A percentile compares a stretch with the other conserved stretches of the same genome.
phyloP scores from a whole-genome alignment of 2,113 vertebrate species.

The Arothron firmamentum region DNA sequence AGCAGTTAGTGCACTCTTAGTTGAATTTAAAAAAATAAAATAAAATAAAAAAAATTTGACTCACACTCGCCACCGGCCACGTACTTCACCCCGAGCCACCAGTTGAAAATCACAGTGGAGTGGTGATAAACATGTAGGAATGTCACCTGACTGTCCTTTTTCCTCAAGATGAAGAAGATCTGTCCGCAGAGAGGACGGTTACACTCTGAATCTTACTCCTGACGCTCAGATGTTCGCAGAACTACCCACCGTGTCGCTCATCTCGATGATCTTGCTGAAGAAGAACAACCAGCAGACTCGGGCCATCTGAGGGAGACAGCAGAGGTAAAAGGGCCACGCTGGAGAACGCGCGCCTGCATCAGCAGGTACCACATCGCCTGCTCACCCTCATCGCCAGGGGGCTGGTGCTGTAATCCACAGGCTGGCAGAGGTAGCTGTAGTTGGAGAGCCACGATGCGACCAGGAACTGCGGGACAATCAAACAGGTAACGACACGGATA shows the following conservation, averaged over 20 bases:
- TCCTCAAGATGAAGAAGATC: constrained; percentile 81
- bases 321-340: background rate
- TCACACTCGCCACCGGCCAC: constrained; percentile 81
- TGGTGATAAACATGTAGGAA: constrained; percentile 85
- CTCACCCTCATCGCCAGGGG: constrained; percentile 73
- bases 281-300: constrained; percentile 77
- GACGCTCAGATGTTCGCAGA: background rate
- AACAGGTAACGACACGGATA: background rate
- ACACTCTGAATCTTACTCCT: background rate
- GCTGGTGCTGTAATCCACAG: constrained; percentile 71
- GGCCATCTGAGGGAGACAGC: constrained; percentile 77
- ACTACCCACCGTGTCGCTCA: constrained; percentile 67
- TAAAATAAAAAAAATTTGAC: constrained; percentile 4
- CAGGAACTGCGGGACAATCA: constrained; percentile 68
- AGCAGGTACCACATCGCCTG: background rate
- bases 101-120: constrained; percentile 80
- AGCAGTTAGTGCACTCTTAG: too few relatives aligned
- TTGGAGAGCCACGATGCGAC: constrained; percentile 68
- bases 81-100: constrained; percentile 80
- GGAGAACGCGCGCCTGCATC: background rate
- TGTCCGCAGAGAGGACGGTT: constrained; percentile 32
- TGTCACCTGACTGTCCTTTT: constrained; percentile 79
- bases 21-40: too few relatives aligned
- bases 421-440: constrained; percentile 78
- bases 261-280: constrained; percentile 77